Conservation (phyloP, 2,797 vertebrate genomes). For the Halcyon badia region DNA sequence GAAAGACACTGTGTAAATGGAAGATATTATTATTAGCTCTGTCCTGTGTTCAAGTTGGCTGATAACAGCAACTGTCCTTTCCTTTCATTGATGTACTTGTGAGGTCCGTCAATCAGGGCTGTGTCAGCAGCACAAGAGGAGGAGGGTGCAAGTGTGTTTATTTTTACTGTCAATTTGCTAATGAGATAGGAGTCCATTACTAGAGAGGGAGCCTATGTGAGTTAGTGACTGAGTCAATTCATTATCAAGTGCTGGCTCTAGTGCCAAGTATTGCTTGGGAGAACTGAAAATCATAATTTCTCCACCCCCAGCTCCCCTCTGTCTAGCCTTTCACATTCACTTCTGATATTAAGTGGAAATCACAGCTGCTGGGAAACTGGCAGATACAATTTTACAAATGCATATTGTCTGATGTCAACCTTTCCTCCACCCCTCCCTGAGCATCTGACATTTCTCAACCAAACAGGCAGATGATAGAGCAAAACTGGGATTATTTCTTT, state of each 20-base stretch:
- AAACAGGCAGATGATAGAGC: constrained; percentile 29
- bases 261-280: constrained; percentile 26
- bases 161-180: constrained; percentile 59
- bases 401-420: constrained; percentile 49
- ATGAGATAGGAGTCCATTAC: constrained; percentile 56
- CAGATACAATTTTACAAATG: constrained; percentile 71
- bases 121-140: constrained; percentile 44
- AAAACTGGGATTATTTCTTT: constrained; percentile 61
- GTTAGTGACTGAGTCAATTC: constrained; percentile 56
- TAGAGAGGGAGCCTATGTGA: neutral
- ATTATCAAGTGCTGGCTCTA: constrained; percentile 12
- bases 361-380: constrained; percentile 37
- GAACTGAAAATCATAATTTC: constrained; percentile 50
- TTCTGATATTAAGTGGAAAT: constrained; percentile 63
- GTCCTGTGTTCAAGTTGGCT: neutral
- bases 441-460: constrained; percentile 61
- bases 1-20: constrained; percentile 23
- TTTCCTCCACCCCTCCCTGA: neutral
- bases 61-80: constrained; percentile 36
- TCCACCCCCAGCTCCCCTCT: constrained; percentile 27
- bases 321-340: constrained; percentile 19
- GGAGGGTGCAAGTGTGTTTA: constrained; percentile 41
- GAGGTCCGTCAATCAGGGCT: constrained; percentile 26
- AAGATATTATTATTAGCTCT: constrained; percentile 50
- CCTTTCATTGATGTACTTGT: constrained; percentile 21